Evolutionary conservation across 35 echinoderm and acorn worm genomes (phyloP).

Genomic region (Strongylocentrotus purpuratus): DNA sequence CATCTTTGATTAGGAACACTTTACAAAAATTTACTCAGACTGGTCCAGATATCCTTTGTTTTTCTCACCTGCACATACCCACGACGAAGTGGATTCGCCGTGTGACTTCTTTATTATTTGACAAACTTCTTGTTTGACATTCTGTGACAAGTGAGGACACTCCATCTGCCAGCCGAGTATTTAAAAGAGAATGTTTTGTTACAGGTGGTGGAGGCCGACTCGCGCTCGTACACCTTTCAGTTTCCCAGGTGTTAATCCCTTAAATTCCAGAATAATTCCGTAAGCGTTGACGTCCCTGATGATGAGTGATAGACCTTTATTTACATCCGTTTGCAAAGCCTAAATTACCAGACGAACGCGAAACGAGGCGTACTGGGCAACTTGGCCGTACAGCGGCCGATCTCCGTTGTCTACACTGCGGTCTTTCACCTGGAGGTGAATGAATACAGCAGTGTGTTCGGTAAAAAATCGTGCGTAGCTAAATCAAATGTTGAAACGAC

Average conservation of each 20-base stretch:
- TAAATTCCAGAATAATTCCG: constrained; percentile 3
- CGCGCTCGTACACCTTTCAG: neutral
- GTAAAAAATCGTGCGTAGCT: neutral
- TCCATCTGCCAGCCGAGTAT: constrained; percentile 44
- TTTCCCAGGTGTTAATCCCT: too few relatives aligned
- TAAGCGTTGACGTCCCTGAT: neutral
- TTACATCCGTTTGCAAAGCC: too few relatives aligned
- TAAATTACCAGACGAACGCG: too few relatives aligned
- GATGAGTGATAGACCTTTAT: neutral
- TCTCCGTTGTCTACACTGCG: neutral
- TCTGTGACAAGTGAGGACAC: constrained; percentile 65
- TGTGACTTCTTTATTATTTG: constrained; percentile 56
- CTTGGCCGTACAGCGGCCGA: neutral
- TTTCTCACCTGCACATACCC: constrained; percentile 65
- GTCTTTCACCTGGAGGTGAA: neutral
- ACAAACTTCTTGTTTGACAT: constrained; percentile 58
- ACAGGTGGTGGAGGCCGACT: constrained; percentile 28
- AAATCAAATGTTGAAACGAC: neutral
- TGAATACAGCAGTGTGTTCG: neutral
- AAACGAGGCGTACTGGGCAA: too few relatives aligned
- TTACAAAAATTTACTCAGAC: too few relatives aligned
- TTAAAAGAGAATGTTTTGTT: neutral
- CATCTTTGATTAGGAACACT: too few relatives aligned
- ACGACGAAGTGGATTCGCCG: constrained; percentile 47
- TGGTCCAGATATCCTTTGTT: neutral